Conservation (phyloP, 2,888 invertebrate species). For the Bruchidius siliquastri region DNA sequence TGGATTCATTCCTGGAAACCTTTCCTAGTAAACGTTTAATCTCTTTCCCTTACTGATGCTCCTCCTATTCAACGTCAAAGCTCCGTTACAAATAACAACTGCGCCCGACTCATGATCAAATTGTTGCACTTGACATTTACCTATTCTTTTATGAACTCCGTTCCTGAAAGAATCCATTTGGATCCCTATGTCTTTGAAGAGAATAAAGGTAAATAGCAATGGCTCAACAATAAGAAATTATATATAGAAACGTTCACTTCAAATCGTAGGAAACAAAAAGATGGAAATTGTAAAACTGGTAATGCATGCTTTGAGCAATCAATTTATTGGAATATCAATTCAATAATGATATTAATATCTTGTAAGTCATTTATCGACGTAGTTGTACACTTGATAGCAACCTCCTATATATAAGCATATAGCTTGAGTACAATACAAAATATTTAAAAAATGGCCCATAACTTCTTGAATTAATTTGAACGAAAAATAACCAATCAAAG, state of each 20-base stretch:
- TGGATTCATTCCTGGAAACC: constrained; percentile 8
- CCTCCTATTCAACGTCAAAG: constrained; percentile 7
- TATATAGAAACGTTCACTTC: background rate
- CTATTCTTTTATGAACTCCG: background rate
- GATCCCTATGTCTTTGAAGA: background rate
- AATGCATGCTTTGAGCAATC: background rate
- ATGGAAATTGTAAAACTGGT: background rate
- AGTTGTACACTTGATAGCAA: no score
- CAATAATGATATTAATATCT: no score
- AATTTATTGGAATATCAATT: no score
- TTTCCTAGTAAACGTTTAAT: constrained; percentile 23
- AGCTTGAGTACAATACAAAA: no score
- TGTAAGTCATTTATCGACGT: no score
- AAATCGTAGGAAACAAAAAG: background rate
- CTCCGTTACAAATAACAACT: background rate
- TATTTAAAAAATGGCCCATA: no score
- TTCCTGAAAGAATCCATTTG: background rate
- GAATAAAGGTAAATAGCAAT: background rate
- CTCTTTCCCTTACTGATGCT: constrained; percentile 19
- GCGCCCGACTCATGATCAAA: background rate
- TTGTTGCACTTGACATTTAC: background rate
- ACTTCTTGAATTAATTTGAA: no score
- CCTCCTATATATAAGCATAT: no score
- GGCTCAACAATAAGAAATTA: background rate
- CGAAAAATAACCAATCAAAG: no score